Conservation (phyloP, 2,113 vertebrate genomes). For the Theristicus caerulescens region DNA sequence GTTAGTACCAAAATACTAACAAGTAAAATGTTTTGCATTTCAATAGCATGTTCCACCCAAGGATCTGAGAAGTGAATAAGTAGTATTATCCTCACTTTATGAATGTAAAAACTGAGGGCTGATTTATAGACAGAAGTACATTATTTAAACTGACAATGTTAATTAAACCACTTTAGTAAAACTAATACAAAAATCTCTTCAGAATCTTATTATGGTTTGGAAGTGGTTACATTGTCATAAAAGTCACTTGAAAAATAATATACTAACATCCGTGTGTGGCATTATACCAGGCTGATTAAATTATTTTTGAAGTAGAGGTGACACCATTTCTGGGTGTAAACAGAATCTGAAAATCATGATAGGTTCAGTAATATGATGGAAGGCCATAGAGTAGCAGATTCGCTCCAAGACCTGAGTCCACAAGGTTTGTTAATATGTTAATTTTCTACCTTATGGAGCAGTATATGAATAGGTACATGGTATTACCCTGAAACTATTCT, state of each 20-base stretch:
- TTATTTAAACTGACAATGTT: background rate
- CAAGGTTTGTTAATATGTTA: background rate
- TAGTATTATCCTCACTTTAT: background rate
- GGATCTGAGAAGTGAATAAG: background rate
- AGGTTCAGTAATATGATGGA: background rate
- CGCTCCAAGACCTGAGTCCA: background rate
- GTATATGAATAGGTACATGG: background rate
- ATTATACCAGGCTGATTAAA: background rate
- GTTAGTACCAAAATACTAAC: background rate
- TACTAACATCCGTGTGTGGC: background rate
- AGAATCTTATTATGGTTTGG: background rate
- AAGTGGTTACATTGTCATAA: background rate
- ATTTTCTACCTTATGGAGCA: background rate
- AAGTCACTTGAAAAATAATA: slow-evolving; percentile 17
- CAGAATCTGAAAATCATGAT: background rate
- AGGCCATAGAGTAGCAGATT: background rate
- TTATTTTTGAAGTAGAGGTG: background rate
- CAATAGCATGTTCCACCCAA: background rate
- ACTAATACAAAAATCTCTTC: background rate
- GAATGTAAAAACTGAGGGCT: background rate
- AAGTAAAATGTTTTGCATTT: background rate
- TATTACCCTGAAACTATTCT: background rate
- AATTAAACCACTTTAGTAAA: slow-evolving; percentile 35
- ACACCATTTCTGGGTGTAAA: background rate
- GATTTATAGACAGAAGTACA: background rate